Base-by-base conservation (phyloP, 2,797 vertebrate genomes). In the Cossypha caffra region DNA sequence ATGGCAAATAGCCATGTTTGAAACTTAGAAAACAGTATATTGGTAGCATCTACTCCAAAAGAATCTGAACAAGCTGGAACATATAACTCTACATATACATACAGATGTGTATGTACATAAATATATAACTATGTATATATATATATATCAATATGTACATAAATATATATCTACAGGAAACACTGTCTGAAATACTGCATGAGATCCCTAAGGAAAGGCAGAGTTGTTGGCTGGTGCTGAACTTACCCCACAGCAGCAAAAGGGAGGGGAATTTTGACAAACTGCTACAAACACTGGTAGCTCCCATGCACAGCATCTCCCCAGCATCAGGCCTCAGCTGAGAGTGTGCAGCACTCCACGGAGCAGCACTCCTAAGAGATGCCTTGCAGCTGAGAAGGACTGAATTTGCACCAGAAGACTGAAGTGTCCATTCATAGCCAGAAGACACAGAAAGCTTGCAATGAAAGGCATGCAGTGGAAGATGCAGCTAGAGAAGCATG, bases 1-100 rank as follows among this genome's bases (percentile, higher is more conserved):
- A 33, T 79, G 81, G 84, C 87, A 91, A 85, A 79, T 45, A 77
- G 64, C 75, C 84, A 88, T 13, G 51, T 28, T 71, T 66, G 24
- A 81, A 73, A 54, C 40, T 86, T 87, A 85, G 48, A 72, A 86
- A 92, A 45, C 19, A 78, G 21, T 37, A 25, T 12, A 24, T 16
- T 85, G 48, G 29, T 38, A 87, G 33, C 23, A 43, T 83, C 50
- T 88, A 61, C 59, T 42, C 48, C 37, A 45, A 66, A 86, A 86
- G 55, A 79, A 86, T 76, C 33, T 29, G 57, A 85, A 81, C 25
- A 37, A 93, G 26, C 52, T 88, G 79, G 35, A 79, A 73, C 24
- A 12, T 73, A 4, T 35, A 71, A 76, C 72, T 85, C 24, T 63
- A 79, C 14, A 42, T 33, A 61, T 11, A 40, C 31, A 80, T 64